Conservation (phyloP, 2,113 vertebrate genomes). For the Bungarus multicinctus region DNA sequence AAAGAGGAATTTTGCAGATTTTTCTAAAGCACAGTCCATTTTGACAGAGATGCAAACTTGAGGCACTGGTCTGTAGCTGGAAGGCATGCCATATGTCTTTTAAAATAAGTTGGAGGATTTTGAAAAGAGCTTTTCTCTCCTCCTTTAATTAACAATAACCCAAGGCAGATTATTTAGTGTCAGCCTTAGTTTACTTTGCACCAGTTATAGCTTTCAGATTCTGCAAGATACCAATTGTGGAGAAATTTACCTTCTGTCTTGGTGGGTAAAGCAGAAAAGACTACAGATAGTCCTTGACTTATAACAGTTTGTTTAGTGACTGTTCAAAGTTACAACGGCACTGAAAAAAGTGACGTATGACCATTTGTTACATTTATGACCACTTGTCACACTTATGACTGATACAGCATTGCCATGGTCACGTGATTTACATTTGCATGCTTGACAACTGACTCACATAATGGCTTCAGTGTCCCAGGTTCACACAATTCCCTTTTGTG, state of each 20-base stretch:
- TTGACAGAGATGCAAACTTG: neutral
- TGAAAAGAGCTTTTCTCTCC: neutral
- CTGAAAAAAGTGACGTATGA: too few relatives aligned
- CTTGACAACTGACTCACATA: too few relatives aligned
- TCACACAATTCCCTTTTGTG: too few relatives aligned
- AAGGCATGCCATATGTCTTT: neutral
- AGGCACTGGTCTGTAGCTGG: neutral
- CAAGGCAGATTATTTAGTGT: neutral
- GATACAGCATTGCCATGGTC: too few relatives aligned
- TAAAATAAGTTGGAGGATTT: neutral
- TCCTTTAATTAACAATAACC: neutral
- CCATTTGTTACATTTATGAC: too few relatives aligned
- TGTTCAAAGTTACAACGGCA: too few relatives aligned
- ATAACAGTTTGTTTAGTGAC: too few relatives aligned
- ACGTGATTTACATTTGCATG: too few relatives aligned
- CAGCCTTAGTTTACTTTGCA: neutral
- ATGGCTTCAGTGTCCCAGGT: too few relatives aligned
- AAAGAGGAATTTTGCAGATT: neutral
- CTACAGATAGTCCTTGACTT: too few relatives aligned
- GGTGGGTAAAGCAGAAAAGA: too few relatives aligned
- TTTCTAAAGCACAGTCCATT: neutral
- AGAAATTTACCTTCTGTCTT: neutral
- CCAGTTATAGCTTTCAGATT: neutral
- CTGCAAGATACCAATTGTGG: neutral
- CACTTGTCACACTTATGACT: too few relatives aligned